Evolutionary conservation across 2,888 invertebrate genomes (phyloP).

Genomic region (Ophioninae sp.): DNA sequence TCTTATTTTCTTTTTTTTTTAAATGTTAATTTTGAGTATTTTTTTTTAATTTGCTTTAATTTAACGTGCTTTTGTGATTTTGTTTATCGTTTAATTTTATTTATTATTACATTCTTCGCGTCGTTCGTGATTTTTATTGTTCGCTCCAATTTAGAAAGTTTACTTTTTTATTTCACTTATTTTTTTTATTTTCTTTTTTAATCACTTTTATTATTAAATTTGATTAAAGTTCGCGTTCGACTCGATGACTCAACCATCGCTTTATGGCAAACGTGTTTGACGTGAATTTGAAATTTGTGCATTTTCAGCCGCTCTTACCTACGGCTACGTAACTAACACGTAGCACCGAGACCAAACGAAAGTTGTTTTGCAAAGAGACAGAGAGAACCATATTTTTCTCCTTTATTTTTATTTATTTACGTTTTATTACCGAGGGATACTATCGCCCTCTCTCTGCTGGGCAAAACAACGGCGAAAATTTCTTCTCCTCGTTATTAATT

Average conservation of each 20-base stretch:
- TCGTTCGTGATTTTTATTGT: too few species aligned
- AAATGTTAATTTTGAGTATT: too few species aligned
- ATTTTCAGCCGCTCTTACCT: slow-evolving; percentile 61
- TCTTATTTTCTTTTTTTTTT: too few species aligned
- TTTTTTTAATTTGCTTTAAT: too few species aligned
- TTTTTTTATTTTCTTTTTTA: too few species aligned
- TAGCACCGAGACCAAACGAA: slow-evolving; percentile 26
- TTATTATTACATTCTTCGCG: too few species aligned
- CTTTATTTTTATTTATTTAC: not conserved
- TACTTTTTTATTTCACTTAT: too few species aligned
- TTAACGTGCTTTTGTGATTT: too few species aligned
- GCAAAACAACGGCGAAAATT: not conserved
- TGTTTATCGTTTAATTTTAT: too few species aligned
- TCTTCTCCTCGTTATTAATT: not conserved
- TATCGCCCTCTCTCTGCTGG: not conserved
- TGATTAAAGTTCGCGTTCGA: not conserved
- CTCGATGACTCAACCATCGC: not conserved
- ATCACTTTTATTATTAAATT: too few species aligned
- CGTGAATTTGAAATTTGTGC: slow-evolving; percentile 39
- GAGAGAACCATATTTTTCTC: not conserved
- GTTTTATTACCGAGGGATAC: not conserved
- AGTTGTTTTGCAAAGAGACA: slow-evolving; percentile 9
- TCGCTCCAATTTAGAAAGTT: too few species aligned
- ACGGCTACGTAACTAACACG: slow-evolving; percentile 62
- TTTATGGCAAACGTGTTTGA: slow-evolving; percentile 23